Percentiles rank a stretch among this genome's conserved stretches.
These are phyloP conservation scores for Aporophyla nigra DNA, from an alignment of 2,888 invertebrate genomes.

Conservation along the genomic window DNA sequence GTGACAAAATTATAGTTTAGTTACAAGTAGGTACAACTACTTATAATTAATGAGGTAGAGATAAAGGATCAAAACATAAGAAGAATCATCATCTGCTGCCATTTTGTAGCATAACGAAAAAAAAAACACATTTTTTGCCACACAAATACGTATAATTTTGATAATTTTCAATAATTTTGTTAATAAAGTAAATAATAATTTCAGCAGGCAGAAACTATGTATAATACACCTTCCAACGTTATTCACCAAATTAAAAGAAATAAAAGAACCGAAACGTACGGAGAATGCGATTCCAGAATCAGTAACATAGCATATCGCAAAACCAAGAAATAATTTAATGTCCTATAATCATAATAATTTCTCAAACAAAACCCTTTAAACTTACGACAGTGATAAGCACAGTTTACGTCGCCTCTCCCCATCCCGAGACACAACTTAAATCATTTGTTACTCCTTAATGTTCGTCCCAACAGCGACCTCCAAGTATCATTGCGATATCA, in stretches of 20 bases:
- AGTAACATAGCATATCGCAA: not conserved
- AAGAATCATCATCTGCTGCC: not conserved
- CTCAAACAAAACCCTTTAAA: conserved; percentile 49
- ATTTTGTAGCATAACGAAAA: too few relatives aligned
- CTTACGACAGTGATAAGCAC: conserved; percentile 50
- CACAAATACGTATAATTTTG: too few relatives aligned
- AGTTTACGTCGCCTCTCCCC: conserved; percentile 35
- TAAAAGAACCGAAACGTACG: too few relatives aligned
- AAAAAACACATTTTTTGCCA: too few relatives aligned
- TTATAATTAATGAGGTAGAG: not conserved
- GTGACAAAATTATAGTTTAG: not conserved
- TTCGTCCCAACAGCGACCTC: conserved; percentile 54
- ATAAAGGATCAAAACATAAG: not conserved
- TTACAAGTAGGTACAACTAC: not conserved
- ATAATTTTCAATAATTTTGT: too few relatives aligned
- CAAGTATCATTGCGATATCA: conserved; percentile 68
- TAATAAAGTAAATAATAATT: too few relatives aligned
- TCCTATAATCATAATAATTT: conserved; percentile 29
- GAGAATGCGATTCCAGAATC: not conserved
- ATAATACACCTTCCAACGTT: too few relatives aligned
- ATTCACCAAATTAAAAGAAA: too few relatives aligned
- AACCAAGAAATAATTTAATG: conserved; percentile 23
- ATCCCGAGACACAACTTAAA: conserved; percentile 57
- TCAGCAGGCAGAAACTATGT: too few relatives aligned
- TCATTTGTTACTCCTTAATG: conserved; percentile 65